Conservation (phyloP, 2,113 vertebrate species). For the Sapajus apella region DNA sequence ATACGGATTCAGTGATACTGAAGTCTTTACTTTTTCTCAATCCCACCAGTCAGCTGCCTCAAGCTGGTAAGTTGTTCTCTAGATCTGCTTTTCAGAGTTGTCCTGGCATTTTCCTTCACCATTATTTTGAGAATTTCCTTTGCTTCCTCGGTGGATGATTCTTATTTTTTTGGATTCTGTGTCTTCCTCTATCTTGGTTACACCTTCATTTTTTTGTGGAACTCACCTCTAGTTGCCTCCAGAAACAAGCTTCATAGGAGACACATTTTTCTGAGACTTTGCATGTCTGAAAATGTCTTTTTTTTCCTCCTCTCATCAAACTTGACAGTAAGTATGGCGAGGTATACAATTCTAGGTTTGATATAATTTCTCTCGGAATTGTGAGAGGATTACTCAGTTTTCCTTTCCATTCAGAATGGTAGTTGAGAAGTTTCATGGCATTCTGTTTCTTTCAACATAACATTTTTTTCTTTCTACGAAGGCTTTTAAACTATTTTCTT, state of each 20-base stretch:
- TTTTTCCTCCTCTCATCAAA: neutral
- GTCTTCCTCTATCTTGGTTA: neutral
- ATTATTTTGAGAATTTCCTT: neutral
- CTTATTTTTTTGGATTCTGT: neutral
- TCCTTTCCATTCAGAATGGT: neutral
- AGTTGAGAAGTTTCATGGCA: neutral
- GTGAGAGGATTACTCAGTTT: neutral
- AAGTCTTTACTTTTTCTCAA: neutral
- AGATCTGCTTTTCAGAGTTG: neutral
- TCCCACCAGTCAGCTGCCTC: neutral
- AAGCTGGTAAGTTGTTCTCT: neutral
- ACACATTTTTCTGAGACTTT: neutral
- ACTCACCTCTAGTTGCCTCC: neutral
- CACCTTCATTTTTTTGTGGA: neutral
- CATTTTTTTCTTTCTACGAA: neutral
- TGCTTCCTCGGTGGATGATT: neutral
- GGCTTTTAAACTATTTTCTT: neutral
- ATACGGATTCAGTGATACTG: no score
- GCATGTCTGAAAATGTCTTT: neutral
- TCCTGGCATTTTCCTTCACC: neutral
- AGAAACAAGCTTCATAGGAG: neutral
- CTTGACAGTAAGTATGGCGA: neutral
- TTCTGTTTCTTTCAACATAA: neutral
- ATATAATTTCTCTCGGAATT: neutral
- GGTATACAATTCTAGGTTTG: neutral